phyloP scores from a whole-genome alignment of 2,888 invertebrate genomes.

The Heliconius ethilla region DNA sequence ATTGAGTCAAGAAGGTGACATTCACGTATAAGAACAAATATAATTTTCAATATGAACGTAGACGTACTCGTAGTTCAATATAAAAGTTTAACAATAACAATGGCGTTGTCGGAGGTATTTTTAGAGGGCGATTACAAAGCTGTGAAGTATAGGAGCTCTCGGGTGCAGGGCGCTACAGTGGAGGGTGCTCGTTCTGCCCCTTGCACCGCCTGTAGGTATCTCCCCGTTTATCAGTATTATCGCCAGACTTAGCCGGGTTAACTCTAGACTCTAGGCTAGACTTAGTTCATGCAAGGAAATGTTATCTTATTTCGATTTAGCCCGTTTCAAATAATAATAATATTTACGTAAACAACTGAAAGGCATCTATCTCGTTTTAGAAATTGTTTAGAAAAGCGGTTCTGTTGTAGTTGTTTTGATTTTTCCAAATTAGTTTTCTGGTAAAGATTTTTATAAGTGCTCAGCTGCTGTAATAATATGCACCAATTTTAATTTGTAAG shows the following conservation, averaged over 20 bases:
- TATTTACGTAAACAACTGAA: slow-evolving; percentile 1
- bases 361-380: background rate
- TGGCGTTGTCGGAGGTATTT: slow-evolving; percentile 47
- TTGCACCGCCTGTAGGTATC: slow-evolving; percentile 37
- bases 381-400: background rate
- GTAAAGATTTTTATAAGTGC: background rate
- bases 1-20: too few relatives aligned
- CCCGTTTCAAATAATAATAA: slow-evolving; percentile 2
- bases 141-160: slow-evolving; percentile 60
- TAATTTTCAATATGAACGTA: slow-evolving; percentile 16
- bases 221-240: slow-evolving; percentile 39
- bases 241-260: slow-evolving; percentile 34
- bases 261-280: slow-evolving; percentile 3
- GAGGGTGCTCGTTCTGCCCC: slow-evolving; percentile 70
- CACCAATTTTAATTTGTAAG: background rate
- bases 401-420: background rate
- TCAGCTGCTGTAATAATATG: background rate
- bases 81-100: slow-evolving; percentile 38
- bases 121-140: slow-evolving; percentile 59
- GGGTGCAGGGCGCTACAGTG: slow-evolving; percentile 69
- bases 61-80: slow-evolving; percentile 17
- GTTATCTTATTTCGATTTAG: slow-evolving; percentile 15
- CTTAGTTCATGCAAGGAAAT: slow-evolving; percentile 25
- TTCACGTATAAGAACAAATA: slow-evolving; percentile 6
- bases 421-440: background rate